These are phyloP conservation scores for Gasterosteus nipponicus DNA, from an alignment of 2,113 vertebrate species.

Conservation along the genomic window DNA sequence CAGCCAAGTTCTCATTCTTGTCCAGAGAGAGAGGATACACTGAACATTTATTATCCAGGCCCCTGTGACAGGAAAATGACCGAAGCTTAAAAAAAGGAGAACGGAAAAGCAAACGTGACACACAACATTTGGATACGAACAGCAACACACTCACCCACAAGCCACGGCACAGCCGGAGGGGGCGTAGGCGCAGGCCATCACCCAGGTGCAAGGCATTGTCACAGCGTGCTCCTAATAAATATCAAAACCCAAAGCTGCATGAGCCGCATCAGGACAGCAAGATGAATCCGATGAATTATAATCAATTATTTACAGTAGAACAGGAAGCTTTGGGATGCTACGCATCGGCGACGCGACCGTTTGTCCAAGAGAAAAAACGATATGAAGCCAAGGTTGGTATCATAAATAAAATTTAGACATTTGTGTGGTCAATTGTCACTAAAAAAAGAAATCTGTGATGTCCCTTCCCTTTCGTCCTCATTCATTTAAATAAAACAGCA, in stretches of 20 bases:
- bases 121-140: background rate
- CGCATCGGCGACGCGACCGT: background rate
- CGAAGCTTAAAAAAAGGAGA: background rate
- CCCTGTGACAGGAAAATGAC: constrained; percentile 72
- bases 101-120: background rate
- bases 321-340: background rate
- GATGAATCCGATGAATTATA: constrained; percentile 39
- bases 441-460: background rate
- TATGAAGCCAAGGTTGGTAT: background rate
- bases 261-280: constrained; percentile 4
- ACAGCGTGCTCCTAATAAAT: constrained; percentile 91
- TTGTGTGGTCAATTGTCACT: background rate
- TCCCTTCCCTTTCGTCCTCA: background rate
- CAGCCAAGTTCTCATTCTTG: constrained; percentile 98
- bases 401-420: background rate
- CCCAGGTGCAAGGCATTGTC: constrained; percentile 99
- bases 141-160: constrained; percentile 88
- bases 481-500: background rate
- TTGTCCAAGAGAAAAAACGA: background rate
- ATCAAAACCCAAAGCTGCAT: constrained; percentile 43
- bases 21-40: constrained; percentile 99
- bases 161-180: constrained; percentile 97
- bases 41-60: constrained; percentile 98
- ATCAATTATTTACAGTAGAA: constrained; percentile 27
- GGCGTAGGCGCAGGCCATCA: constrained; percentile 98